These are phyloP conservation scores for Drosophila teissieri DNA, from an alignment of 1,140 invertebrate genomes.

Conservation along the genomic window DNA sequence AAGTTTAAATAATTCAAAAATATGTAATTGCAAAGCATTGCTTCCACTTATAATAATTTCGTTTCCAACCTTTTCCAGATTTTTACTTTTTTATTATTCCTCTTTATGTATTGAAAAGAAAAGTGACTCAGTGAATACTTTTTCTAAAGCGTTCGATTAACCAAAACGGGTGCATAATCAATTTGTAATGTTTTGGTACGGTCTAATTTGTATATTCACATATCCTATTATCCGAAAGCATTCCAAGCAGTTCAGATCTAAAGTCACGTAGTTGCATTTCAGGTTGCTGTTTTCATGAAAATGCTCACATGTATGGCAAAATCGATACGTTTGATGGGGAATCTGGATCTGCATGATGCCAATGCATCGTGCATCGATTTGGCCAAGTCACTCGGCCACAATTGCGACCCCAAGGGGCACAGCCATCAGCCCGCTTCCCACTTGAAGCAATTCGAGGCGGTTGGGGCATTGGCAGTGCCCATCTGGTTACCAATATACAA, in stretches of 20 bases:
- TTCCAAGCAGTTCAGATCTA: not conserved
- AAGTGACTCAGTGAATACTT: too few relatives aligned
- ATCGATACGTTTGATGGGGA: too few relatives aligned
- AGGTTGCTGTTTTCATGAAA: too few relatives aligned
- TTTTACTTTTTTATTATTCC: too few relatives aligned
- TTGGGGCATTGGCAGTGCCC: slow-evolving; percentile 40
- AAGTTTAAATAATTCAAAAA: too few relatives aligned
- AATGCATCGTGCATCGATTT: slow-evolving; percentile 43
- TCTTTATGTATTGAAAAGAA: too few relatives aligned
- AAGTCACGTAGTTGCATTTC: slow-evolving; percentile 3
- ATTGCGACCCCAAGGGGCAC: slow-evolving; percentile 7
- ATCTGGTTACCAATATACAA: slow-evolving; percentile 56
- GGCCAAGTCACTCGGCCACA: slow-evolving; percentile 1
- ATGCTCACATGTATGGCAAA: not conserved
- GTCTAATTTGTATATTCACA: not conserved
- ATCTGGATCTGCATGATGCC: too few relatives aligned
- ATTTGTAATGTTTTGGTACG: not conserved
- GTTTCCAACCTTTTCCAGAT: too few relatives aligned
- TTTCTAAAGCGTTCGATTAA: too few relatives aligned
- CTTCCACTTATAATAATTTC: too few relatives aligned
- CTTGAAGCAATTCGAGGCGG: slow-evolving; percentile 38
- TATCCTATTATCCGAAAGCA: not conserved
- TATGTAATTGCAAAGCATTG: too few relatives aligned
- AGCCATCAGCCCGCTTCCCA: slow-evolving; percentile 31
- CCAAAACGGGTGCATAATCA: not conserved